Evolutionary conservation across 1,140 invertebrate species (phyloP).

Genomic region (Pseudomyrmex cubaensis): DNA sequence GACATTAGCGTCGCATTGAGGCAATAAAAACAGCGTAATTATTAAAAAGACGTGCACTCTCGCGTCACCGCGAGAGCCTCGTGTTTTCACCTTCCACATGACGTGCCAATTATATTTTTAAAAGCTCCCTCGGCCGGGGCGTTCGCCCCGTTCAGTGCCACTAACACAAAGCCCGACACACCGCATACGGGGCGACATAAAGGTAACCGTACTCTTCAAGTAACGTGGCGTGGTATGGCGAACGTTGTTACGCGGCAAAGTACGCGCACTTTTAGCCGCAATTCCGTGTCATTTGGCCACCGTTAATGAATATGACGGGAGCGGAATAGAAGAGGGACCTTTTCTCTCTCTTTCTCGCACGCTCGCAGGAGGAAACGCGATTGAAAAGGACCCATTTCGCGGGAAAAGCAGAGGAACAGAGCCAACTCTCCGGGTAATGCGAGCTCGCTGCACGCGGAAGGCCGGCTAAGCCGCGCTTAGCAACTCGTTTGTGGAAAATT

Average conservation of each 20-base stretch:
- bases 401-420: conserved; percentile 8
- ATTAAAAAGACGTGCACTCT: conserved; percentile 40
- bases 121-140: conserved; percentile 32
- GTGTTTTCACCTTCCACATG: conserved; percentile 54
- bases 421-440: conserved; percentile 38
- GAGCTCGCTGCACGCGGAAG: conserved; percentile 12
- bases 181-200: background rate
- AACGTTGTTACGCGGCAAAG: conserved; percentile 51
- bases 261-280: conserved; percentile 71
- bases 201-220: conserved; percentile 32
- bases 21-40: conserved; percentile 57
- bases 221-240: background rate
- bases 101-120: conserved; percentile 60
- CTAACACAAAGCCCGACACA: background rate
- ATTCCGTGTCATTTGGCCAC: conserved; percentile 73
- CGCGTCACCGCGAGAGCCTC: conserved; percentile 24
- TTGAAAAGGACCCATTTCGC: conserved; percentile 33
- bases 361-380: conserved; percentile 20
- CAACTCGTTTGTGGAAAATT: conserved; percentile 60
- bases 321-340: background rate
- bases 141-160: background rate
- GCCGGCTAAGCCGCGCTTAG: conserved; percentile 50
- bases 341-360: no score
- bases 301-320: conserved; percentile 68
- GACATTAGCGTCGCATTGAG: conserved; percentile 33